Evolutionary conservation across 1,140 invertebrate genomes (phyloP), one percentile per base, ranked within the genome.

Genomic region (Colletes gigas): DNA sequence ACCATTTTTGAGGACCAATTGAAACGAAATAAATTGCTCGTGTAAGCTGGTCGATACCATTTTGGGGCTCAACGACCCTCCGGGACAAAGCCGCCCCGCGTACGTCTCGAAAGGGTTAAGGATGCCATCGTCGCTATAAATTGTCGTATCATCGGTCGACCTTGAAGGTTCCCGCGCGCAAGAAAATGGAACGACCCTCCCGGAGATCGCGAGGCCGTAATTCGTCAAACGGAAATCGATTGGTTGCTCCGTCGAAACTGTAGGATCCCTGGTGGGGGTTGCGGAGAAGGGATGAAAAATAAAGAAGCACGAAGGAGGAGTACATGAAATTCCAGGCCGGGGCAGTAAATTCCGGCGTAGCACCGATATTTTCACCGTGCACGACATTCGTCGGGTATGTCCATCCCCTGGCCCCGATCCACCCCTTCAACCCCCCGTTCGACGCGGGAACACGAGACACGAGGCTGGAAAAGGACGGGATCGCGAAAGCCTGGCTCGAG

Each of bases 301-400:
- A 60, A 70, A 30, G 21, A 10, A 14, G 4, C 19, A 52, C n/a
- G 30, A 30, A 12, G 19, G 41, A 17, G 15, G 57, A 21, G 57
- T 62, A 62, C 41, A 70, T 8, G 60, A 72, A 78, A 78, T 78
- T 78, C 77, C 77, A 63, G 39, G n/a, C 6, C 59, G 54, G n/a
- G 17, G 66, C 77, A 72, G 77, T 47, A 65, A 63, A 72, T 72
- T 72, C 77, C 77, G 19, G 17, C 19, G 59, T 63, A 39, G 57
- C 19, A 21, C 15, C 77, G 50, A 78, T 78, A 78, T 72, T 78
- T 78, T 78, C 68, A 62, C 30, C 14, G 19, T 65, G 15, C 70
- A 14, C 59, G 19, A 73, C 59, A 41, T 78, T 63, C 47, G 76
- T 72, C 47, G 59, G 65, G 55, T 65, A 73, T 73, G 68, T 65